Percentiles rank a stretch among this genome's conserved stretches.
These are phyloP conservation scores for Oryzias curvinotus DNA, from an alignment of 2,113 vertebrate genomes.

Conservation along the genomic window DNA sequence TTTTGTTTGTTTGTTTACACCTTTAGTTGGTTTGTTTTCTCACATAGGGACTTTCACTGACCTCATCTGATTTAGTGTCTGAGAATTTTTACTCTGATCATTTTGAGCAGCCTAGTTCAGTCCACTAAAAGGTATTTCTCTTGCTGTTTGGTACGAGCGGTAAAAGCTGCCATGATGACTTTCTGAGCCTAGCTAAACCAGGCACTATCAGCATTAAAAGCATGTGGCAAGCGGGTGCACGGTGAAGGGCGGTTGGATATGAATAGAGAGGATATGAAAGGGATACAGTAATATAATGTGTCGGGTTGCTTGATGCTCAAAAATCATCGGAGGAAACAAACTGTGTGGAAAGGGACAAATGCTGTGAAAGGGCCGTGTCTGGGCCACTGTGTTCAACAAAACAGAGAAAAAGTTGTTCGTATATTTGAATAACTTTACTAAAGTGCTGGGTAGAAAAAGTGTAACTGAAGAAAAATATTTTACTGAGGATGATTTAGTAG, in stretches of 20 bases:
- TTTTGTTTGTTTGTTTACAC: too few relatives aligned
- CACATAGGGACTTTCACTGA: too few relatives aligned
- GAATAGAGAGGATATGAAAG: conserved; percentile 8
- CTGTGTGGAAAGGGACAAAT: neutral
- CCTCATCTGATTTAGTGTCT: too few relatives aligned
- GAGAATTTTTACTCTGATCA: too few relatives aligned
- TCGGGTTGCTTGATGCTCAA: neutral
- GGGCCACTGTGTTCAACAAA: neutral
- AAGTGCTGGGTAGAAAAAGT: neutral
- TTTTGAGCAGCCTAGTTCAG: neutral
- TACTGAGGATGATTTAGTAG: too few relatives aligned
- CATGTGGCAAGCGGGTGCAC: conserved; percentile 11
- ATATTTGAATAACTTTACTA: neutral
- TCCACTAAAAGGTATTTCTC: conserved; percentile 21
- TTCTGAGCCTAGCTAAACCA: conserved; percentile 19
- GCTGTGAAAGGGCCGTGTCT: conserved; percentile 2
- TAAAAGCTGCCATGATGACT: conserved; percentile 21
- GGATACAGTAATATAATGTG: neutral
- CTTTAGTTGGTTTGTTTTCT: too few relatives aligned
- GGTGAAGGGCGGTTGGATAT: conserved; percentile 12
- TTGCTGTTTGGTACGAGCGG: neutral
- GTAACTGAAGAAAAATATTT: neutral
- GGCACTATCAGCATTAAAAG: conserved; percentile 21
- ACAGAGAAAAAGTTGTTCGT: neutral
- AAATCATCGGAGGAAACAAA: conserved; percentile 1